Base-by-base conservation (phyloP, 1,140 invertebrate genomes). In the Lutraria rhynchaena region DNA sequence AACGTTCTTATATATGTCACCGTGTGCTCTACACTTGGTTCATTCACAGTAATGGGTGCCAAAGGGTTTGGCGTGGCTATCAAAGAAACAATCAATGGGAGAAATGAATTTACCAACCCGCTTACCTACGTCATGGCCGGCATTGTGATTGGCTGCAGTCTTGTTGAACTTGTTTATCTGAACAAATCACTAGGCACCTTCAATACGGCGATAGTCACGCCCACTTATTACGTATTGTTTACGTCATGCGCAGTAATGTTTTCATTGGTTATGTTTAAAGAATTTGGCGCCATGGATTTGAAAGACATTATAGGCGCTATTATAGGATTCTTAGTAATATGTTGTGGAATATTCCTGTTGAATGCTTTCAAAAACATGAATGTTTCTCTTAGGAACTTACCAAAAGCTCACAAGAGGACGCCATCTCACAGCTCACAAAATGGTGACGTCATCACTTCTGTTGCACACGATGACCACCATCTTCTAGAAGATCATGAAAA, bases 201-300 rank as follows among this genome's bases (percentile, higher is more conserved):
- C 90, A 98, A 98, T 89, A 99, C 98, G 0, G 96, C 96, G 61
- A 94, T 99, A 85, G 98, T 99, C 0, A 99, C 97, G 0, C 98
- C 98, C 0, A 95, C 99, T 24, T 99, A 99, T 92, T 99, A 99
- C 93, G 98, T 99, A 0, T 96, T 98, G 93, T 99, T 99, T 89
- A 99, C 98, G 7, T 95, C 96, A 0, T 95, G 98, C 90, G 98
- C 99, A 0, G 97, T 99, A 77, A 93, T 96, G 27, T 97, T 97
- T 0, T 98, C 97, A 0, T 94, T 90, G 13, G 90, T 93, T 33
- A 85, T 93, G 61, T 92, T 90, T 73, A 91, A 92, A 87, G 98
- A 99, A 93, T 99, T 98, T 95, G 93, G 95, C 37, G 93, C 95
- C 83, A 95, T 99, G 94, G 93, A 89, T 15, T 86, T 90, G 0